phyloP scores from a whole-genome alignment of 2,888 invertebrate species.

The Platynereis dumerilii region DNA sequence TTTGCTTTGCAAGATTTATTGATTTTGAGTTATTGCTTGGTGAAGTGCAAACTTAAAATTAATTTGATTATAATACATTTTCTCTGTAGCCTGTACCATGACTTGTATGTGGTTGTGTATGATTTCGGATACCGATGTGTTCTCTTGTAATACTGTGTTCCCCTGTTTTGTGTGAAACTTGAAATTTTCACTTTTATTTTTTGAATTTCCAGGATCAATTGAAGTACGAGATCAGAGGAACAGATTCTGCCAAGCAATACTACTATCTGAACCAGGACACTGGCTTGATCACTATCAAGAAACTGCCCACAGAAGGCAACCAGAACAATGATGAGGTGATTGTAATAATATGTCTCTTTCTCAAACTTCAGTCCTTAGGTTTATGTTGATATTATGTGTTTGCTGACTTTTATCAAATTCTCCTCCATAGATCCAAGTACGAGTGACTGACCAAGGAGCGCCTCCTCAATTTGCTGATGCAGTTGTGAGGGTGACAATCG shows the following conservation, averaged over 20 bases:
- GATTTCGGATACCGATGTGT: too few species aligned
- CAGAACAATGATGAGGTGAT: constrained; percentile 33
- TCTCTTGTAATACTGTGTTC: too few species aligned
- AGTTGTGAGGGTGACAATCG: constrained; percentile 31
- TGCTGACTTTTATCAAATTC: not conserved
- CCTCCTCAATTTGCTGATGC: constrained; percentile 33
- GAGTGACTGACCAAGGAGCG: constrained; percentile 32
- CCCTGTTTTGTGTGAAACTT: too few species aligned
- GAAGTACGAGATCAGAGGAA: constrained; percentile 34
- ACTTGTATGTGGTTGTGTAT: too few species aligned
- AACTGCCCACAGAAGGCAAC: constrained; percentile 33
- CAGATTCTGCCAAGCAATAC: constrained; percentile 23
- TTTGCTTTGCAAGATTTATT: not conserved
- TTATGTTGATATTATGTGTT: not conserved
- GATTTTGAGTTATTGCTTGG: too few species aligned
- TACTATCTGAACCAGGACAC: constrained; percentile 44
- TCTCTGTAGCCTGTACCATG: too few species aligned
- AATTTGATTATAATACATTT: too few species aligned
- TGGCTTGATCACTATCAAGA: constrained; percentile 39
- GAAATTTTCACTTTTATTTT: not conserved
- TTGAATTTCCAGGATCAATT: constrained; percentile 25
- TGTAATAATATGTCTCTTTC: too few species aligned
- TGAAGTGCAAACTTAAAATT: too few species aligned
- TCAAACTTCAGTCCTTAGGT: not conserved
- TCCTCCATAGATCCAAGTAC: constrained; percentile 29